These are phyloP conservation scores for Abramis brama DNA, from an alignment of 2,113 vertebrate genomes.

Conservation along the genomic window DNA sequence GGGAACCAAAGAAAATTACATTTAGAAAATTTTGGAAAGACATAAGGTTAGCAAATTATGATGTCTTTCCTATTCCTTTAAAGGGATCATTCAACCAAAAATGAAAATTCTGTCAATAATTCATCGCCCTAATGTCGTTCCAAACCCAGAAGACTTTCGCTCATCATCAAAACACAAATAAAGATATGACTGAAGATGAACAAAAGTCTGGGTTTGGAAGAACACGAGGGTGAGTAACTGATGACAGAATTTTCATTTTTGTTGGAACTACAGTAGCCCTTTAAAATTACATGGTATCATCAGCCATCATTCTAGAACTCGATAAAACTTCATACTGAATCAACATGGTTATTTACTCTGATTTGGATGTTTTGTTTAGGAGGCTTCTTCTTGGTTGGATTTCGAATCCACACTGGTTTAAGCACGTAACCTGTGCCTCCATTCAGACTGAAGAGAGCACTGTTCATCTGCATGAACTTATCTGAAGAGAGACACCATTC, in stretches of 20 bases:
- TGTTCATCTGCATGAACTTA: constrained; percentile 92
- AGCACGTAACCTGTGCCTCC: constrained; percentile 88
- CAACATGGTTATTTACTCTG: constrained; percentile 60
- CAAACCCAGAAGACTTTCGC: too few relatives aligned
- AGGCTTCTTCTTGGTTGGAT: constrained; percentile 47
- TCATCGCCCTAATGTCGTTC: too few relatives aligned
- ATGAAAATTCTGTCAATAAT: too few relatives aligned
- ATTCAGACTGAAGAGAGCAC: constrained; percentile 88
- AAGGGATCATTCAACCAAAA: too few relatives aligned
- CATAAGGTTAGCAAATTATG: background rate
- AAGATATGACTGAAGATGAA: too few relatives aligned
- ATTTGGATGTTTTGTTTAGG: constrained; percentile 78
- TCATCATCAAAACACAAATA: too few relatives aligned
- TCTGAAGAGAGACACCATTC: constrained; percentile 73
- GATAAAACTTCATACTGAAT: background rate
- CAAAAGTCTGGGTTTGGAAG: background rate
- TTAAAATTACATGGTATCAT: background rate
- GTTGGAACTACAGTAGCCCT: too few relatives aligned
- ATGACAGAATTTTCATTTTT: too few relatives aligned
- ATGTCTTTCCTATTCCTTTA: background rate
- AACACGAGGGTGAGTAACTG: background rate
- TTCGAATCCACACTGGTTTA: constrained; percentile 90
- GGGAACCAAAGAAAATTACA: background rate
- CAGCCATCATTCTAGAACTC: background rate
- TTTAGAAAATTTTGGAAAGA: background rate